Conservation (phyloP, 2,888 invertebrate genomes). For the Entomobrya proxima region DNA sequence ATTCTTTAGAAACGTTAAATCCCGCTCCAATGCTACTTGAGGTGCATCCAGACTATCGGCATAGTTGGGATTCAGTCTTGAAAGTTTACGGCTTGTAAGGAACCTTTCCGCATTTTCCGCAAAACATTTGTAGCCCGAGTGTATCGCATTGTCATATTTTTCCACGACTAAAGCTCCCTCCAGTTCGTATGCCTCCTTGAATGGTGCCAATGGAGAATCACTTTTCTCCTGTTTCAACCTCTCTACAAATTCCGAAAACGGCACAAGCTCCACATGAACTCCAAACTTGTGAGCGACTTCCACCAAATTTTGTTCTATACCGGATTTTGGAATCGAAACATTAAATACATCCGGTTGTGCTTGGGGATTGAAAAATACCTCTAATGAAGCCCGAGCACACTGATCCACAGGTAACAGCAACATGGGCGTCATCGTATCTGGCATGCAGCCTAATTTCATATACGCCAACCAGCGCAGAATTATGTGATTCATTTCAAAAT, state of each 20-base stretch:
- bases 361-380: conserved; percentile 33
- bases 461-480: conserved; percentile 21
- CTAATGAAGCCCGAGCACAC: neutral
- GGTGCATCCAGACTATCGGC: neutral
- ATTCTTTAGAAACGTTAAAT: conserved; percentile 13
- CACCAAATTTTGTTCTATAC: conserved; percentile 37
- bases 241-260: neutral
- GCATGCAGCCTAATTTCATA: conserved; percentile 43
- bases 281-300: conserved; percentile 39
- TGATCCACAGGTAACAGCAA: conserved; percentile 24
- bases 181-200: conserved; percentile 1
- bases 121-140: neutral
- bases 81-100: neutral
- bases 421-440: neutral
- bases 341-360: conserved; percentile 34
- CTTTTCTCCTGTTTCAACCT: neutral
- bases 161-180: neutral
- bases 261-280: neutral
- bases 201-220: conserved; percentile 11
- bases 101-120: neutral
- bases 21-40: neutral
- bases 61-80: neutral
- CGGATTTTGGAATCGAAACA: neutral
- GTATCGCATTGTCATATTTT: neutral
- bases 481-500: neutral